A percentile compares a stretch with the other conserved stretches of the same genome.
phyloP scores from a whole-genome alignment of 2,113 vertebrate genomes.

The Burhinus oedicnemus region DNA sequence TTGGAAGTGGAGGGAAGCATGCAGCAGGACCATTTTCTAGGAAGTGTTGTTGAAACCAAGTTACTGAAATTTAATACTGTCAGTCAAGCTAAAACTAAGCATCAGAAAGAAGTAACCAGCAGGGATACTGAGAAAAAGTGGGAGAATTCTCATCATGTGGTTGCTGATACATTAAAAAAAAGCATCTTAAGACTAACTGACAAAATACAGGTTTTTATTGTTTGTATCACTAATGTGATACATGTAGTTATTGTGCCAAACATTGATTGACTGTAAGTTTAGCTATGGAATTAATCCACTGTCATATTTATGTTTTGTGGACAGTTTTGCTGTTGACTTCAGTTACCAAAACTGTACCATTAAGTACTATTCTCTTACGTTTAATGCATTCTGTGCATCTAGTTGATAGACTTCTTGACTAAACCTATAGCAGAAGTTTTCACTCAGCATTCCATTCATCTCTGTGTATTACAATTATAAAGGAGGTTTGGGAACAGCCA shows the following conservation, averaged over 20 bases:
- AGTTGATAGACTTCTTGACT: background rate
- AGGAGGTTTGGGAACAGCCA: background rate
- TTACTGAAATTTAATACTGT: background rate
- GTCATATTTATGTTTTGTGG: background rate
- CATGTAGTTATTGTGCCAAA: background rate
- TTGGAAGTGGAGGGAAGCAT: background rate
- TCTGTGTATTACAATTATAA: background rate
- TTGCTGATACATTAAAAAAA: background rate
- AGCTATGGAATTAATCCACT: background rate
- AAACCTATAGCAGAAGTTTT: background rate
- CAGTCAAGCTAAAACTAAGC: background rate
- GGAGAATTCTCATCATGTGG: background rate
- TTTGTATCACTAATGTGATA: background rate
- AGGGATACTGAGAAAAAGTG: background rate
- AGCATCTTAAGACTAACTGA: background rate
- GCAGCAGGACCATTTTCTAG: background rate
- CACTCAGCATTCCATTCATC: background rate
- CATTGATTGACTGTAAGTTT: rapidly evolving
- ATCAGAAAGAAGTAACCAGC: background rate
- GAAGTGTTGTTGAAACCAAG: background rate
- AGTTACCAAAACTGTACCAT: background rate
- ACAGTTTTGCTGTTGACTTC: background rate
- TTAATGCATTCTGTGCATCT: background rate
- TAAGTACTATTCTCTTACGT: background rate
- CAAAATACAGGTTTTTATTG: background rate